Base-by-base conservation (phyloP, 2,797 vertebrate genomes). In the Cossypha dichroa region DNA sequence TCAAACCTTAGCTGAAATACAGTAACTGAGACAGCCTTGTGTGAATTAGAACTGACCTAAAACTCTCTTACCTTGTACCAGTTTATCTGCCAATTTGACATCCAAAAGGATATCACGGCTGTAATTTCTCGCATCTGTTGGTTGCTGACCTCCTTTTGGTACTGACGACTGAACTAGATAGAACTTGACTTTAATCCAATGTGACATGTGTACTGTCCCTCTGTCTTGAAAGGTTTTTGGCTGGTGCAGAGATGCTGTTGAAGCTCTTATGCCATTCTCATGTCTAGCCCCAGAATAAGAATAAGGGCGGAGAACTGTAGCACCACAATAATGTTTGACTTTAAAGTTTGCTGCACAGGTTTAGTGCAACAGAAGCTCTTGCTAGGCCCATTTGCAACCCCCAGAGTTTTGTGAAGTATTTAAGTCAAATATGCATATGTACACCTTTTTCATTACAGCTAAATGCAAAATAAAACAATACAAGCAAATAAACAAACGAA, bases 381-480 rank as follows among this genome's bases (percentile, higher is more conserved):
- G 5, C 29, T 10, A 38, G 36, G 13, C 19, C 31, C 15, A n/a
- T 89, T 92, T 87, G 5, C 19, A 88, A 64, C 10, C 19, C 11
- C 38, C 13, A 79, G 79, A 75, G 48, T 46, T 70, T 64, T 73
- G 29, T 63, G 63, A 76, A 87, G 74, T 82, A 76, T 90, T 85
- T 93, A 94, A 94, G 63, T 74, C 16, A 87, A 82, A 92, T 89
- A 90, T 70, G 68, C 56, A 56, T 40, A 76, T 40, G 9, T 69
- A 59, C 55, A 91, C 75, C 67, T 91, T 89, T 88, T 90, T 69
- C 78, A 85, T 85, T 91, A 89, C 41, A 79, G 52, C 45, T 80
- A 85, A 93, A 89, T 67, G 81, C 38, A 86, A 87, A 94, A 91
- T 45, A 93, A 93, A 90, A 46, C 13, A 86, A 96, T 82, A 13